phyloP scores from a whole-genome alignment of 2,888 invertebrate genomes.

The Camponotus fellah region DNA sequence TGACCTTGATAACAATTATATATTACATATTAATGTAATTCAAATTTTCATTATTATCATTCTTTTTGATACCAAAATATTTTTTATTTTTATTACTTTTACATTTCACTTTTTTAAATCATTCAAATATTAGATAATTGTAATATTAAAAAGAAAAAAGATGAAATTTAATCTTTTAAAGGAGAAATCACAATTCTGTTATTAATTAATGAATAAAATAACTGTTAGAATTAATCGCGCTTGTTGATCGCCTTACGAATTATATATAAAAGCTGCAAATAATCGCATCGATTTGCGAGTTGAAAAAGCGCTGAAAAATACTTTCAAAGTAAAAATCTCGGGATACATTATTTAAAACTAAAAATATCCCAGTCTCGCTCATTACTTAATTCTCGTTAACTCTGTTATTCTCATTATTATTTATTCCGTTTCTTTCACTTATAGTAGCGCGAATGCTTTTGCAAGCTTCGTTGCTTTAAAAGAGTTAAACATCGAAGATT shows the following conservation, averaged over 20 bases:
- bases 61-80: neutral
- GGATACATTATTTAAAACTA: slow-evolving; percentile 4
- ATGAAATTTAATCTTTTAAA: neutral
- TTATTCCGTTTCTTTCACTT: slow-evolving; percentile 18
- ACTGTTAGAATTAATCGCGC: neutral
- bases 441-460: slow-evolving; percentile 22
- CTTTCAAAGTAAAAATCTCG: neutral
- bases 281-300: neutral
- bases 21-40: neutral
- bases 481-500: slow-evolving; percentile 18
- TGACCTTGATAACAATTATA: neutral
- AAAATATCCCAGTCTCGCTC: neutral
- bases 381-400: slow-evolving; percentile 29
- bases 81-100: neutral
- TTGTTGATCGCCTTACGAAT: neutral
- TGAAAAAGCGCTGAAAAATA: neutral
- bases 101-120: neutral
- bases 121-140: slow-evolving; percentile 8
- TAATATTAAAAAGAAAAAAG: neutral
- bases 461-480: slow-evolving; percentile 19
- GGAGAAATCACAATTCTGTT: neutral
- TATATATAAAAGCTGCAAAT: neutral
- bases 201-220: neutral
- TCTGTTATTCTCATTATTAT: slow-evolving; percentile 23
- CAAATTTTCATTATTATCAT: slow-evolving; percentile 10